These are phyloP conservation scores for Lerema accius DNA, from an alignment of 1,140 invertebrate genomes.

Conservation along the genomic window DNA sequence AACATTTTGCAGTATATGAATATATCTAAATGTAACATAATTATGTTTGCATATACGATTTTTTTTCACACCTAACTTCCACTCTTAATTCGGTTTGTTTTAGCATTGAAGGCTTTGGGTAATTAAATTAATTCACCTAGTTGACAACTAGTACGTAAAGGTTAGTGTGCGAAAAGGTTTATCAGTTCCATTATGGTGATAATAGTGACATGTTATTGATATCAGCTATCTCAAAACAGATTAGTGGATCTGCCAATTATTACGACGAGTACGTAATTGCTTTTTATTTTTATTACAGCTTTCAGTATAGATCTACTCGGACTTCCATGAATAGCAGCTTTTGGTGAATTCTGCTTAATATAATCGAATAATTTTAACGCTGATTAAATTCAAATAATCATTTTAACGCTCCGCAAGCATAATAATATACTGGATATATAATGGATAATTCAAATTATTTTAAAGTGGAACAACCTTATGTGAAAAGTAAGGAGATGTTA, in stretches of 20 bases:
- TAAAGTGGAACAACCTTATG: constrained; percentile 11
- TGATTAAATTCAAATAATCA: no score
- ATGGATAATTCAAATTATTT: constrained; percentile 1
- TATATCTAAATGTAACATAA: no score
- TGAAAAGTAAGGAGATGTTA: constrained; percentile 28
- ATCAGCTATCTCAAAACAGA: constrained; percentile 49
- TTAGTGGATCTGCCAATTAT: constrained; percentile 42
- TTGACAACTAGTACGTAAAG: not conserved
- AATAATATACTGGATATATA: not conserved
- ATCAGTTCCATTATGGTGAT: constrained; percentile 48
- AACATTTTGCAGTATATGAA: no score
- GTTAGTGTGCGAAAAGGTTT: constrained; percentile 9
- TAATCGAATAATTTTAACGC: not conserved
- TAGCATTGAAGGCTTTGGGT: no score
- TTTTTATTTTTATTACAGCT: constrained; percentile 15
- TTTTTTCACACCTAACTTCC: no score
- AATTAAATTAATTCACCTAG: no score
- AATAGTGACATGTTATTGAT: constrained; percentile 36
- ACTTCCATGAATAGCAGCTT: not conserved
- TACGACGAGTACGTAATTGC: constrained; percentile 3
- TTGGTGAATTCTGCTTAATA: not conserved
- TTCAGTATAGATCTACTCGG: not conserved
- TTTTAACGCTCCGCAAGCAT: no score
- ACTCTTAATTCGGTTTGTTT: no score
- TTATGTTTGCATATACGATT: no score